These are phyloP conservation scores for Danaus plexippus DNA, from an alignment of 1,140 invertebrate genomes.

Conservation along the genomic window DNA sequence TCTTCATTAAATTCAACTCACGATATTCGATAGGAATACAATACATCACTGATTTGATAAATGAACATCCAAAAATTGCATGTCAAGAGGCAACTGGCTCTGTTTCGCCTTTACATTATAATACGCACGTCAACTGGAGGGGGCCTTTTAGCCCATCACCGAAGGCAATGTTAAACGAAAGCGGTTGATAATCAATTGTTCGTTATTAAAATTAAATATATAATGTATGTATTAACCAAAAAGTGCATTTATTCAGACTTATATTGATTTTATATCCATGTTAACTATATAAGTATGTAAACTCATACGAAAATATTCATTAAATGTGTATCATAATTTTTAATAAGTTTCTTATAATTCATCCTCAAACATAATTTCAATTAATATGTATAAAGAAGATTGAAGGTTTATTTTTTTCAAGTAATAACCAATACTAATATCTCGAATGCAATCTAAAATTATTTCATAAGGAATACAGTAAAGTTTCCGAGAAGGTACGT, in stretches of 20 bases:
- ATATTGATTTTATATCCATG: no score
- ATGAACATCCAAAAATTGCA: slow-evolving; percentile 63
- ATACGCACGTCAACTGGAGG: slow-evolving; percentile 44
- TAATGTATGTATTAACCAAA: no score
- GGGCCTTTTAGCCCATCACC: slow-evolving; percentile 47
- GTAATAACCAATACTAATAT: slow-evolving; percentile 10
- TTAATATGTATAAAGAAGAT: no score
- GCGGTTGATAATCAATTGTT: slow-evolving; percentile 25
- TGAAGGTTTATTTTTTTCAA: no score
- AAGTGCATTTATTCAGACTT: no score
- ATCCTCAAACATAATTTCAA: no score
- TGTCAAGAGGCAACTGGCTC: slow-evolving; percentile 58
- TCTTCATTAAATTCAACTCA: no score
- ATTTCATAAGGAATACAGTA: slow-evolving; percentile 9
- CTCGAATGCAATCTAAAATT: slow-evolving; percentile 22
- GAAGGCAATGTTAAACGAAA: slow-evolving; percentile 31
- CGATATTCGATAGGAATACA: slow-evolving; percentile 4
- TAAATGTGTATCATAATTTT: no score
- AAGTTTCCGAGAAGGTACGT: slow-evolving; percentile 19
- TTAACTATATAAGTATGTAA: no score
- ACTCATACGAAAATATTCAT: no score
- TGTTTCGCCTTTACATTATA: slow-evolving; percentile 50
- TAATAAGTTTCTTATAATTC: no score
- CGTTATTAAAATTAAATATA: slow-evolving; percentile 24
- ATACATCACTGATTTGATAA: slow-evolving; percentile 42